Evolutionary conservation across 2,113 vertebrate genomes (phyloP), one percentile per base, ranked within the genome.

Genomic region (Pyxicephalus adspersus): DNA sequence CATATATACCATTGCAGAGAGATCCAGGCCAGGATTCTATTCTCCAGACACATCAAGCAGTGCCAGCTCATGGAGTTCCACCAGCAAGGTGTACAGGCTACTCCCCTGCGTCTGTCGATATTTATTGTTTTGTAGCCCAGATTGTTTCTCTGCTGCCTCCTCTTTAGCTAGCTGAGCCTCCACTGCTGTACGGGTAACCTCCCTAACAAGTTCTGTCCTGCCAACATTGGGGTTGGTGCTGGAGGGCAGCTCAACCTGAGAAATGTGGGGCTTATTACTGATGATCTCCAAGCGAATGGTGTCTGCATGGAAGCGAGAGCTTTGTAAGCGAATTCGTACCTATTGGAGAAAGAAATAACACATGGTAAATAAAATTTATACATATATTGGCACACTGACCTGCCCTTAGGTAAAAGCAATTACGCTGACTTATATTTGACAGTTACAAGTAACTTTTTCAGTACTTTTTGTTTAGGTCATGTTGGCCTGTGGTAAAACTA

Each of bases 41-140:
- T 45, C 58, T n/a, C n/a, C 78, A 29, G 60, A 88, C 18, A 93
- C 87, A 22, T 96, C 94, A 3, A 92, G 70, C 15, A 99, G 89
- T 0, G 97, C 95, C 63, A 96, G 86, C 80, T 98, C 96, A 50
- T 91, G 86, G n/a, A 99, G 92, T 86, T 99, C 95, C 88, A 99
- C 96, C 83, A 99, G 90, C 19, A 98, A 77, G 0, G 88, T 88
- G 86, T 99, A 99, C 0, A 99, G 90, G 64, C 95, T 98, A 0
- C 85, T 88, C 0, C 88, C 90, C 81, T 89, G 92, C 38, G 92
- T 98, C 85, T 99, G 98, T 65, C 91, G 84, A 85, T 95, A 99
- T 84, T 97, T 87, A 26, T 22, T 82, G 29, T 92, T 92, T 22
- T 95, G 94, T 71, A 86, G 90, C 83, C 91, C 91, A n/a, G 91